Evolutionary conservation across 2,888 invertebrate species (phyloP).

Genomic region (Cephonodes hylas): DNA sequence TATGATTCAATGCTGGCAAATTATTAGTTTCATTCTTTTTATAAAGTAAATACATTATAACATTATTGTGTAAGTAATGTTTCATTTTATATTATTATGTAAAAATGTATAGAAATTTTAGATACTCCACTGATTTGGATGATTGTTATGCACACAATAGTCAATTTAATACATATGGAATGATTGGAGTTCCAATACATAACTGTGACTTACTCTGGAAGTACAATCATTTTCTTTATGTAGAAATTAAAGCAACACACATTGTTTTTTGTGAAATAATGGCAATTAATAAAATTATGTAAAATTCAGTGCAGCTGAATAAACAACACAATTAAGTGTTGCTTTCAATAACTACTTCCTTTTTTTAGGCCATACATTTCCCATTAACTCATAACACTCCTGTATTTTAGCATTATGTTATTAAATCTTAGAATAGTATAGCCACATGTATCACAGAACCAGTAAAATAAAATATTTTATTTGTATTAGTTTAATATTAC

Average conservation of each 20-base stretch:
- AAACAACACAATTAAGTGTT: neutral
- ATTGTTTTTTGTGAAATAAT: neutral
- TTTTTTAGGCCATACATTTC: neutral
- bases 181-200: neutral
- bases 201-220: constrained; percentile 17
- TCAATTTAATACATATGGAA: constrained; percentile 4
- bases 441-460: neutral
- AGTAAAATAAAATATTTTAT: neutral
- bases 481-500: constrained; percentile 1
- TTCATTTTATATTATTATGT: constrained; percentile 67
- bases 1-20: constrained; percentile 49
- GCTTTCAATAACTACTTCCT: neutral
- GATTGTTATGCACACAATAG: constrained; percentile 38
- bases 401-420: constrained; percentile 5
- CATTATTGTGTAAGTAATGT: constrained; percentile 68
- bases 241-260: neutral
- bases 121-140: constrained; percentile 38
- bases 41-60: constrained; percentile 64
- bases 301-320: constrained; percentile 15
- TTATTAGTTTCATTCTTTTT: constrained; percentile 63
- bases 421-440: neutral
- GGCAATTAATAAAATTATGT: neutral
- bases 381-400: neutral
- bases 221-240: constrained; percentile 21
- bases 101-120: constrained; percentile 69